These are phyloP conservation scores for Clarias magur DNA, from an alignment of 2,113 vertebrate species.

Conservation along the genomic window DNA sequence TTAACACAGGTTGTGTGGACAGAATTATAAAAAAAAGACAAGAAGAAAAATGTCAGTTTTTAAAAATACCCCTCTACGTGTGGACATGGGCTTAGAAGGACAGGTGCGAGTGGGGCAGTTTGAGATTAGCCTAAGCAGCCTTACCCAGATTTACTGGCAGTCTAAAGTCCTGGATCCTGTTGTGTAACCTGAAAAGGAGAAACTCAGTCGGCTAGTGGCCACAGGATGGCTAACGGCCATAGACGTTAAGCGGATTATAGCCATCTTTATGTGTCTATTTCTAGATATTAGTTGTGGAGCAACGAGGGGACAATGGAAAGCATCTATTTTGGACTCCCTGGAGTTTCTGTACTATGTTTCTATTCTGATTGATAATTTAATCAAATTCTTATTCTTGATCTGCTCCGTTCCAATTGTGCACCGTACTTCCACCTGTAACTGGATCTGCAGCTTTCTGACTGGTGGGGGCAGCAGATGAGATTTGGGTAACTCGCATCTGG, in stretches of 20 bases:
- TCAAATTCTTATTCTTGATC: background rate
- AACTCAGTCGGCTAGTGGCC: conserved; percentile 47
- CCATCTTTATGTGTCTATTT: conserved; percentile 21
- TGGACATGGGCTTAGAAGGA: conserved; percentile 51
- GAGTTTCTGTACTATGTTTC: background rate
- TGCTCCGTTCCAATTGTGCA: background rate
- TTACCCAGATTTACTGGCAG: conserved; percentile 61
- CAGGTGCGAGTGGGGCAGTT: conserved; percentile 62
- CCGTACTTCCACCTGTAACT: background rate
- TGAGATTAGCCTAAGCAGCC: conserved; percentile 73
- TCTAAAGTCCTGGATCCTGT: conserved; percentile 58
- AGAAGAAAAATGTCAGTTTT: too few species aligned
- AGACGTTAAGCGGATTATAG: conserved; percentile 37
- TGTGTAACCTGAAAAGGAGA: conserved; percentile 61
- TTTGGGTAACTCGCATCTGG: background rate
- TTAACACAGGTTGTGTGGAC: too few species aligned
- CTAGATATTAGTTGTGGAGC: conserved; percentile 18
- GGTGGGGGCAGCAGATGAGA: background rate
- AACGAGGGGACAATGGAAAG: background rate
- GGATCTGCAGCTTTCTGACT: background rate
- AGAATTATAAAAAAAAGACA: too few species aligned
- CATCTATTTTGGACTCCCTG: background rate
- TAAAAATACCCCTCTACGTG: too few species aligned
- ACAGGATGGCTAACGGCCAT: conserved; percentile 31
- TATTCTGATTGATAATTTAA: background rate